Evolutionary conservation across 2,888 invertebrate genomes (phyloP).

Genomic region (Brachypalpus laphriformis): DNA sequence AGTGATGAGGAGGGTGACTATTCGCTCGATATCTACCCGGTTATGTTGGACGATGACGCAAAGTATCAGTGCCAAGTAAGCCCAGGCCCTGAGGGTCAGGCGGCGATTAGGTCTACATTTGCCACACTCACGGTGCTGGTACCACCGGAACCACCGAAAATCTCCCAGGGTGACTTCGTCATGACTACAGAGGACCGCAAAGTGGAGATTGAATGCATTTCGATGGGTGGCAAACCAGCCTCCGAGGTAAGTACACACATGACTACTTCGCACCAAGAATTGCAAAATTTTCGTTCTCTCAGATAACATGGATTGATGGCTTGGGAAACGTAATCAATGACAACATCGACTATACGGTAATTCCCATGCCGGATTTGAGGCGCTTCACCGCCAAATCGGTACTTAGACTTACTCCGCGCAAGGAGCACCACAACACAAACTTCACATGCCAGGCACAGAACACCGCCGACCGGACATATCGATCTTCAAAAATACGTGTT

Average conservation of each 20-base stretch:
- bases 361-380: conserved; percentile 90
- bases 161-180: conserved; percentile 92
- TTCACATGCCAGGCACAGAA: conserved; percentile 97
- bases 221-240: conserved; percentile 95
- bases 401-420: conserved; percentile 91
- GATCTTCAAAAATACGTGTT: conserved; percentile 90
- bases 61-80: conserved; percentile 97
- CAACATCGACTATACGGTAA: conserved; percentile 90
- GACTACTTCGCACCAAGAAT: not conserved
- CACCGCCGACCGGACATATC: conserved; percentile 93
- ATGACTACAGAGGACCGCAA: conserved; percentile 94
- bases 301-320: conserved; percentile 97
- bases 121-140: conserved; percentile 94
- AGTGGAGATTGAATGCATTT: conserved; percentile 95
- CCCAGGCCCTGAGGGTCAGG: conserved; percentile 89
- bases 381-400: conserved; percentile 93
- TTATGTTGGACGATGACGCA: conserved; percentile 95
- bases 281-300: conserved; percentile 66
- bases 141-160: conserved; percentile 95
- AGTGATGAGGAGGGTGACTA: conserved; percentile 96
- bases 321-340: conserved; percentile 92
- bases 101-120: conserved; percentile 92
- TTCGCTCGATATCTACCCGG: conserved; percentile 94
- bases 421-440: conserved; percentile 94
- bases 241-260: conserved; percentile 88